Conservation (phyloP, 2,888 invertebrate genomes). For the Andrena haemorrhoa region DNA sequence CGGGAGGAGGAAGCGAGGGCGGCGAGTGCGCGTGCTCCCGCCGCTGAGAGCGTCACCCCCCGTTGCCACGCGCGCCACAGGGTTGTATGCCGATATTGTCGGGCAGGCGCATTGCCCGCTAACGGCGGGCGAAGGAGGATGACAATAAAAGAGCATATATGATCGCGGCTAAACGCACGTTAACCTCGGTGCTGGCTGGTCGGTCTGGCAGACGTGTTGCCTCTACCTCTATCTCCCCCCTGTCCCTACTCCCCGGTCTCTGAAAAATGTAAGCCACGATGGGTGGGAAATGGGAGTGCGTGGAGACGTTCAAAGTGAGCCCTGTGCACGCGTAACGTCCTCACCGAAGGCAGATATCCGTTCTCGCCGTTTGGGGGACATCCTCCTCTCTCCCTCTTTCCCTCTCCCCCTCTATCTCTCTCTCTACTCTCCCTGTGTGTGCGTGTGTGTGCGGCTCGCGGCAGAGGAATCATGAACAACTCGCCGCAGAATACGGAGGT, state of each 20-base stretch:
- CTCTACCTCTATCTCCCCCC: constrained; percentile 16
- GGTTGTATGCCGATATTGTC: constrained; percentile 75
- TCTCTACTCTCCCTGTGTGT: neutral
- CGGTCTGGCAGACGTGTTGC: constrained; percentile 33
- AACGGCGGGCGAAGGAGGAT: constrained; percentile 47
- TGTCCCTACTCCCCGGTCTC: neutral
- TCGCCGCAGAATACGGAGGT: constrained; percentile 79
- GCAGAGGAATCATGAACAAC: constrained; percentile 76
- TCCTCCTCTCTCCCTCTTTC: constrained; percentile 5
- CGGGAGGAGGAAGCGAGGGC: constrained; percentile 37
- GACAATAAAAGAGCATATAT: constrained; percentile 61
- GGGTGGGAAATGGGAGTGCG: constrained; percentile 23
- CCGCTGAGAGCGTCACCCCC: constrained; percentile 47
- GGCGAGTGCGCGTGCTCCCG: constrained; percentile 62
- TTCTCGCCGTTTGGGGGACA: neutral
- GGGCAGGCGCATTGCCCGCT: constrained; percentile 69
- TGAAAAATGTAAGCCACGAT: constrained; percentile 43
- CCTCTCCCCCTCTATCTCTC: neutral
- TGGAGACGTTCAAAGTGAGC: neutral
- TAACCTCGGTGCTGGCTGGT: constrained; percentile 55
- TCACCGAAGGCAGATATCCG: neutral
- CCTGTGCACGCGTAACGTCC: constrained; percentile 6
- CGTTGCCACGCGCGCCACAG: constrained; percentile 40
- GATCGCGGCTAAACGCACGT: constrained; percentile 65
- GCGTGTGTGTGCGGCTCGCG: too few species aligned